phyloP scores from a whole-genome alignment of 2,888 invertebrate genomes.

The Caenorhabditis afra region DNA sequence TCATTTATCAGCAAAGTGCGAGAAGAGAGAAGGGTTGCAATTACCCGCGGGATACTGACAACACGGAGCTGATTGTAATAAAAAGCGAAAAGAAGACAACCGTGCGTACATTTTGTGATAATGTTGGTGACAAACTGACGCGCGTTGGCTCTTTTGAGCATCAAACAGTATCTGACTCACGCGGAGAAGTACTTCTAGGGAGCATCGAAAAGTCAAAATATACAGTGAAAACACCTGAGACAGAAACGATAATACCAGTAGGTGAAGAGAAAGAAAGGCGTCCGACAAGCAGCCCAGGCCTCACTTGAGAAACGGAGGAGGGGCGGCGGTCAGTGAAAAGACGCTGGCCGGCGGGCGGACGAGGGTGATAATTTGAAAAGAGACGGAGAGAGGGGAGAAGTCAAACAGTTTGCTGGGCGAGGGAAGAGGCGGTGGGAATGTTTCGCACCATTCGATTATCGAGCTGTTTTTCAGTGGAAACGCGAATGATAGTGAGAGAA shows the following conservation, averaged over 20 bases:
- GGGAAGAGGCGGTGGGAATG: conserved; percentile 49
- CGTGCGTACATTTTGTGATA: conserved; percentile 36
- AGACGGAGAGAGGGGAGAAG: conserved; percentile 26
- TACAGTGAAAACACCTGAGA: background rate
- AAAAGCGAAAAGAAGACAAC: conserved; percentile 19
- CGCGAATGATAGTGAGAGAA: conserved; percentile 5
- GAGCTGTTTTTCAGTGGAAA: conserved; percentile 34
- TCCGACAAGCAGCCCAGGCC: background rate
- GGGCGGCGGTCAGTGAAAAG: conserved; percentile 20
- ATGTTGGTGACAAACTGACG: conserved; percentile 18
- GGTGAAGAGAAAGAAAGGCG: background rate
- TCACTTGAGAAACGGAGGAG: background rate
- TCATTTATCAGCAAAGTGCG: conserved; percentile 38
- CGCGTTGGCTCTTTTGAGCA: background rate
- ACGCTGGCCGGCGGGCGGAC: background rate
- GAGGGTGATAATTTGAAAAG: conserved; percentile 32
- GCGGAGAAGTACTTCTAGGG: background rate
- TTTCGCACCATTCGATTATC: conserved; percentile 32
- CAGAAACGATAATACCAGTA: background rate
- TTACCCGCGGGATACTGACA: too few species aligned
- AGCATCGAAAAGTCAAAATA: background rate
- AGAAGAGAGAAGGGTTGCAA: background rate
- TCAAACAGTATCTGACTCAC: background rate
- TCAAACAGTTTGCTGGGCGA: conserved; percentile 41
- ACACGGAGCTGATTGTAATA: conserved; percentile 35